phyloP scores from a whole-genome alignment of 2,888 invertebrate genomes.

The Noctua comes region DNA sequence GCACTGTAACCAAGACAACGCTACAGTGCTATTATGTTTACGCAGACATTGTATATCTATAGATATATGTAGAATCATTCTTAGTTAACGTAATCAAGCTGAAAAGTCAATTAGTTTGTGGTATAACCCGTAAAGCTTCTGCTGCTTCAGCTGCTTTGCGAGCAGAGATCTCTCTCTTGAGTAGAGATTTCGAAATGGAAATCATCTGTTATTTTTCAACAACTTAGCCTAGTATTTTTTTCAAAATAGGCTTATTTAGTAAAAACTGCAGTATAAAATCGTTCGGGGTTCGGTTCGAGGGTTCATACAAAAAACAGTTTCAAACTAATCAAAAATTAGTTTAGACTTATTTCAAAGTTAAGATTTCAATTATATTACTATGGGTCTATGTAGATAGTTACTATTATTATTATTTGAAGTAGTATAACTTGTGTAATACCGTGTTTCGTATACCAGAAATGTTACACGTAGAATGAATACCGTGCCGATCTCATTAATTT shows the following conservation, averaged over 20 bases:
- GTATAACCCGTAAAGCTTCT: background rate
- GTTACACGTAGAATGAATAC: too few species aligned
- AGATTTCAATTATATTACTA: too few species aligned
- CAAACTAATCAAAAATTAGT: background rate
- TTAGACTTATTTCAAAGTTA: background rate
- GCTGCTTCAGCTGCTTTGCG: background rate
- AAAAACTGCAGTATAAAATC: background rate
- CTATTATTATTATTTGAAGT: background rate
- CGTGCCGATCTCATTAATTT: too few species aligned
- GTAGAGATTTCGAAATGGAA: background rate
- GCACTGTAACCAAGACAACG: background rate
- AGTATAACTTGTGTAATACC: background rate
- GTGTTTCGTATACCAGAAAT: background rate
- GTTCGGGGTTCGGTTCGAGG: background rate
- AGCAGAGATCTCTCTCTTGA: background rate
- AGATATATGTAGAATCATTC: background rate
- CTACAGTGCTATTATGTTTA: constrained; percentile 31
- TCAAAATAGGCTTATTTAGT: background rate
- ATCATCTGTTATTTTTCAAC: background rate
- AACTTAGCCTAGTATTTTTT: background rate
- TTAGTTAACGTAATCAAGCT: background rate
- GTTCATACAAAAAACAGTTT: background rate
- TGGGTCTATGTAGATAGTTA: background rate
- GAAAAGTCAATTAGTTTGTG: background rate
- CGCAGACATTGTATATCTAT: constrained; percentile 7